Evolutionary conservation across 2,797 vertebrate species (phyloP), one percentile per base, ranked within the genome.

Genomic region (Typhlichthys subterraneus): DNA sequence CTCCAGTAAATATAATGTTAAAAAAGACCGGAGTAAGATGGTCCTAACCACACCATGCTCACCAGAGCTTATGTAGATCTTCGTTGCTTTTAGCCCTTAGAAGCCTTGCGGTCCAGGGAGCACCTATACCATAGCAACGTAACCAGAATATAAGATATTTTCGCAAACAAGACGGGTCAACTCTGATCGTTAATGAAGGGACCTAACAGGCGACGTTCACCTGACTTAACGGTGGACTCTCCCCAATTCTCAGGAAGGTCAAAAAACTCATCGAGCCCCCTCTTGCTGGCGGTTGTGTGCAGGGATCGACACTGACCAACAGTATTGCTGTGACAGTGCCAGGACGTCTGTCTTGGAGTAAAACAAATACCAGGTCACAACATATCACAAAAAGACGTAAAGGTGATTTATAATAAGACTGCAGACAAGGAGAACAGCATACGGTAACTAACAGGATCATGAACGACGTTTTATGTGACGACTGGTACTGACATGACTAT

Each of bases 51-150:
- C 12, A 51, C 0, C 13, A 17, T n/a, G 19, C 75, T 88, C 81
- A 98, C 98, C 98, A 99, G 23, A 99, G 95, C 81, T 98, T 98
- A 88, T 99, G 98, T 54, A 99, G 89, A 73, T 99, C 97, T 88
- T 97, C 95, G 29, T 92, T 98, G 77, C 95, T 96, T 87, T 99
- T 99, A 49, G 90, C 85, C 80, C 98, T 91, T 56, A 99, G 89
- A 6, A 94, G 96, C 73, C 93, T 95, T 70, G 91, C 88, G 0
- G 94, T 94, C 98, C 98, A 99, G 0, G 95, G 87, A 76, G 95
- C 95, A 46, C 96, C 98, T 99, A 47, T 9, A 57, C 72, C 79
- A 79, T n/a, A 57, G 72, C 49, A 58, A 55, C 59, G 2, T 9
- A 38, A 57, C 51, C 45, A 10, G 29, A 61, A 50, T 12, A 29